Evolutionary conservation across 2,113 vertebrate species (phyloP).

Genomic region (Oreochromis tanganicae): DNA sequence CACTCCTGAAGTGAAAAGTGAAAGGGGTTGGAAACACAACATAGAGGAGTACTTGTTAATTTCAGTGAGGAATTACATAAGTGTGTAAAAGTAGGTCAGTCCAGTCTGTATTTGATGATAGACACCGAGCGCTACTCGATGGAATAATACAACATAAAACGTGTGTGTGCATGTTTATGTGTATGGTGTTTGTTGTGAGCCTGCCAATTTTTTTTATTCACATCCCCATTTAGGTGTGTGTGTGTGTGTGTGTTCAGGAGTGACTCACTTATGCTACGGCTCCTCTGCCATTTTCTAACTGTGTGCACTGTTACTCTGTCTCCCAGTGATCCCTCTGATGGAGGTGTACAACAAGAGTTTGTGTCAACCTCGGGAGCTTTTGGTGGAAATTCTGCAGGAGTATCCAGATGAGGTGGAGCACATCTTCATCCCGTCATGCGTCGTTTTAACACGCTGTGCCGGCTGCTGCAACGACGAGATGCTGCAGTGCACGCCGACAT

Average conservation of each 20-base stretch:
- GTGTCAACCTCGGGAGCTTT: constrained; percentile 88
- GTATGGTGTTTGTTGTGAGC: not conserved
- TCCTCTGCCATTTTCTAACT: constrained; percentile 17
- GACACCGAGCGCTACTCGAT: not conserved
- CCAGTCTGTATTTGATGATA: not conserved
- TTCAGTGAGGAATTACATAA: not conserved
- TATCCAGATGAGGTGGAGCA: constrained; percentile 94
- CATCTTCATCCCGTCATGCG: constrained; percentile 96
- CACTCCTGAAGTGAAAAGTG: not conserved
- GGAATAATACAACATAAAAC: not conserved
- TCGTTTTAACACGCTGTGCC: constrained; percentile 88
- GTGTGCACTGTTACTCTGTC: not conserved
- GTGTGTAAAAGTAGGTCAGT: not conserved
- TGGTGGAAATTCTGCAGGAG: constrained; percentile 97
- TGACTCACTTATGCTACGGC: not conserved
- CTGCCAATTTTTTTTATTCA: not conserved
- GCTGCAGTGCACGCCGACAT: constrained; percentile 86
- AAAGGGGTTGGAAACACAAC: not conserved
- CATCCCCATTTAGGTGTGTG: not conserved
- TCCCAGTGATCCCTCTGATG: constrained; percentile 86
- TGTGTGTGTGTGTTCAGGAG: not conserved
- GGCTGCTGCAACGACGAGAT: constrained; percentile 94
- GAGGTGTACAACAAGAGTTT: constrained; percentile 90
- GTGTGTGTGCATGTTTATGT: not conserved
- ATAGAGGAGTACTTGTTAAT: not conserved